Evolutionary conservation across 2,797 vertebrate genomes (phyloP).

Genomic region (Cygnus olor): DNA sequence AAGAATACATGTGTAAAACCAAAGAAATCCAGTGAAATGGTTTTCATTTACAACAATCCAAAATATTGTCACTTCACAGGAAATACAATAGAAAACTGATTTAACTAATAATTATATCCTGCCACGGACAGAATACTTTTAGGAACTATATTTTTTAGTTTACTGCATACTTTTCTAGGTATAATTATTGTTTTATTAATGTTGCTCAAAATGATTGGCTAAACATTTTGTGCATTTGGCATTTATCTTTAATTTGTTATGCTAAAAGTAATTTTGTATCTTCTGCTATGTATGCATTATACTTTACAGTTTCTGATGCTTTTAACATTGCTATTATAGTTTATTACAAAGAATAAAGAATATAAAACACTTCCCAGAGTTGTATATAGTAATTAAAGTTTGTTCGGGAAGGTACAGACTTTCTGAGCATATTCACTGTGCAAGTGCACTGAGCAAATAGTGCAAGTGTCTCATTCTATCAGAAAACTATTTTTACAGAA

Average conservation of each 20-base stretch:
- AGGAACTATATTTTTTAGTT: neutral
- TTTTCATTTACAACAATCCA: neutral
- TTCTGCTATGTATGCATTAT: neutral
- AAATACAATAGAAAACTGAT: neutral
- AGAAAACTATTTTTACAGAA: neutral
- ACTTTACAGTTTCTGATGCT: neutral
- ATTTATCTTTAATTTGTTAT: neutral
- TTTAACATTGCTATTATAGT: neutral
- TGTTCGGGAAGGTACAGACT: neutral
- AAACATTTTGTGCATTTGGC: neutral
- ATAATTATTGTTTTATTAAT: neutral
- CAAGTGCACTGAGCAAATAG: neutral
- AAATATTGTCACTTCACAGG: neutral
- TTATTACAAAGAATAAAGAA: neutral
- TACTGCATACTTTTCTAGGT: neutral
- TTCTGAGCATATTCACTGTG: neutral
- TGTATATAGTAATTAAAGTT: neutral
- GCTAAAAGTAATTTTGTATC: neutral
- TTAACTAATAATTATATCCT: neutral
- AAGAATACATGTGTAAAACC: neutral
- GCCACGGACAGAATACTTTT: neutral
- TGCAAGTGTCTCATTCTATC: neutral
- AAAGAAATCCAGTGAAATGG: neutral
- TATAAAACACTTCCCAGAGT: neutral
- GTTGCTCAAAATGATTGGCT: neutral